phyloP scores from a whole-genome alignment of 2,797 vertebrate species.

The Australoheros facetus region DNA sequence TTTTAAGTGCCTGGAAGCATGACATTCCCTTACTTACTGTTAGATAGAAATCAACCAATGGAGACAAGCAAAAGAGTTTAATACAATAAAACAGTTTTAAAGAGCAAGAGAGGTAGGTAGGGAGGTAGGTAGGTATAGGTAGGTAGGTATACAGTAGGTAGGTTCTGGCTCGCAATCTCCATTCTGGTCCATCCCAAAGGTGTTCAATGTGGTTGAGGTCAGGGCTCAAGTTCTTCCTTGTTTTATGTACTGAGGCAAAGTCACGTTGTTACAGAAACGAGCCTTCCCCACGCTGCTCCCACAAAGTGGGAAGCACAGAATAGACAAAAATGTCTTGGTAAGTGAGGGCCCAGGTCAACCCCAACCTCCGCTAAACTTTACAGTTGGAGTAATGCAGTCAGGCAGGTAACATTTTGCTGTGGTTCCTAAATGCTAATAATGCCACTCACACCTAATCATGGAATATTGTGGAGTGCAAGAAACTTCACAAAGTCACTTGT shows the following conservation, averaged over 20 bases:
- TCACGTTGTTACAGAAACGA: background rate
- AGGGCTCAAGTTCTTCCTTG: background rate
- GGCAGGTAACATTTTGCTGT: background rate
- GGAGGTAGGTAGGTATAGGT: no score
- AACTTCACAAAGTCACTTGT: background rate
- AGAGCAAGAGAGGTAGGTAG: no score
- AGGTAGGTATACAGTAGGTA: no score
- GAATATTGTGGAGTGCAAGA: background rate
- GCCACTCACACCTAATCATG: background rate
- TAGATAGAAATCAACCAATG: no score
- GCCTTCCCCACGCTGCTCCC: background rate
- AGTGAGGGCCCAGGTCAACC: background rate
- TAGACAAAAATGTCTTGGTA: background rate
- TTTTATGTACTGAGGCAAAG: background rate
- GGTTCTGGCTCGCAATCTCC: background rate
- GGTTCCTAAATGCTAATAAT: background rate
- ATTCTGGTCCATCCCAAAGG: background rate
- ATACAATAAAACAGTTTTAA: no score
- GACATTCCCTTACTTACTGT: constrained; percentile 11
- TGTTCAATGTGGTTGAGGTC: background rate
- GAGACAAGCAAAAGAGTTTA: no score
- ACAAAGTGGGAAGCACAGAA: background rate
- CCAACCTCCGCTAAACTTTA: background rate
- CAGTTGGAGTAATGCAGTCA: background rate
- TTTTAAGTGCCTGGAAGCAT: constrained; percentile 26